phyloP scores from a whole-genome alignment of 2,888 invertebrate genomes.

The Rugalucina vietnamica region DNA sequence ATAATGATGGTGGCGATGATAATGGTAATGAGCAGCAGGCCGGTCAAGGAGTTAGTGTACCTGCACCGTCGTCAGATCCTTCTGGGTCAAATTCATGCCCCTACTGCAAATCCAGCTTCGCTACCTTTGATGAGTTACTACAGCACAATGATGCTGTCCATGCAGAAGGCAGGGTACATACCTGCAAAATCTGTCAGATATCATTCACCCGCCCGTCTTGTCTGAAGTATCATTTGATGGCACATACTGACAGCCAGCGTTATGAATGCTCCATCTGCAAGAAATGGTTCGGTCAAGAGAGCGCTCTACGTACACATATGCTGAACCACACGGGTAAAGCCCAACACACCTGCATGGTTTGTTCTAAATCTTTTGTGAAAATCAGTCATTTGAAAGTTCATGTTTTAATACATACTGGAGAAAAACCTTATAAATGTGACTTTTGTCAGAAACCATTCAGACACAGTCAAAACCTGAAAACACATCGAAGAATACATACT shows the following conservation, averaged over 20 bases:
- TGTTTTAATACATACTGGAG: background rate
- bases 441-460: background rate
- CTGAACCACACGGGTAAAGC: background rate
- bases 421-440: background rate
- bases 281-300: background rate
- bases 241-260: background rate
- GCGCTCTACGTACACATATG: background rate
- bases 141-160: no score
- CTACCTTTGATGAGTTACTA: no score
- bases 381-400: background rate
- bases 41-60: no score
- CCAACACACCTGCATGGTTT: background rate
- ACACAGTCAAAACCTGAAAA: background rate
- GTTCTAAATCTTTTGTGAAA: background rate
- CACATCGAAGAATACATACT: background rate
- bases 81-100: no score
- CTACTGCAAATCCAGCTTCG: no score
- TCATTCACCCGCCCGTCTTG: no score
- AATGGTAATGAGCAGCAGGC: no score
- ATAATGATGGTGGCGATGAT: no score
- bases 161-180: no score
- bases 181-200: no score
- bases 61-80: no score
- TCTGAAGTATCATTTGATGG: background rate
- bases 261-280: background rate